phyloP scores from a whole-genome alignment of 2,113 vertebrate genomes.

The Tragulus kanchil region DNA sequence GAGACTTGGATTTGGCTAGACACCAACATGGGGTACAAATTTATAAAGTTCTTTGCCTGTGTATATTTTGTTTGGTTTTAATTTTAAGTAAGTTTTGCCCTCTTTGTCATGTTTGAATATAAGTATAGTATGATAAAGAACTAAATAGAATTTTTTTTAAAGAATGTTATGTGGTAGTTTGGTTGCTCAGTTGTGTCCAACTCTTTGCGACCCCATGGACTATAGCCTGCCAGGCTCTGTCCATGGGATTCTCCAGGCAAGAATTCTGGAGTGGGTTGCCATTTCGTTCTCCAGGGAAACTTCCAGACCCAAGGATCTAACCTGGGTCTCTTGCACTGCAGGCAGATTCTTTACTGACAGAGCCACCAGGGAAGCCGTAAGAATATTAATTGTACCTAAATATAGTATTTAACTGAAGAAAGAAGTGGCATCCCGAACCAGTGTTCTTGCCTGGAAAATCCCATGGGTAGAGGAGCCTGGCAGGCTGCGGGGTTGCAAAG shows the following conservation, averaged over 20 bases:
- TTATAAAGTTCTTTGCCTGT: constrained; percentile 33
- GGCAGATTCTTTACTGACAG: too few species aligned
- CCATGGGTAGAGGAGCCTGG: background rate
- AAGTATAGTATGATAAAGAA: constrained; percentile 31
- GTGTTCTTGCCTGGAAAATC: background rate
- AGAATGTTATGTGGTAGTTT: background rate
- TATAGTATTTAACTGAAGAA: constrained; percentile 1
- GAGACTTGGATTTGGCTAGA: constrained; percentile 97
- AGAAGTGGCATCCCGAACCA: background rate
- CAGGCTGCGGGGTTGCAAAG: background rate
- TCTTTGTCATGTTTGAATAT: constrained; percentile 21
- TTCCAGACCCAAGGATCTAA: too few species aligned
- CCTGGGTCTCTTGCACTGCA: too few species aligned
- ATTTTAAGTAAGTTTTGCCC: background rate
- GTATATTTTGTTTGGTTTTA: constrained; percentile 4
- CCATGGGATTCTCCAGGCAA: too few species aligned
- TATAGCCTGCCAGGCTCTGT: too few species aligned
- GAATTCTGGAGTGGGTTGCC: too few species aligned
- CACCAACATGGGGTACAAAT: constrained; percentile 88
- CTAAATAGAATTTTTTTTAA: background rate
- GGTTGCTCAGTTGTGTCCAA: too few species aligned
- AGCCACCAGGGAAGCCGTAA: too few species aligned
- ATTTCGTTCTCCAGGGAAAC: too few species aligned
- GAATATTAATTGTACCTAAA: background rate
- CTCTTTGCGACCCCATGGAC: too few species aligned